A percentile compares a stretch with the other conserved stretches of the same genome.
Conservation (phyloP, 2,797 vertebrate species). For the Ispidina picta region DNA sequence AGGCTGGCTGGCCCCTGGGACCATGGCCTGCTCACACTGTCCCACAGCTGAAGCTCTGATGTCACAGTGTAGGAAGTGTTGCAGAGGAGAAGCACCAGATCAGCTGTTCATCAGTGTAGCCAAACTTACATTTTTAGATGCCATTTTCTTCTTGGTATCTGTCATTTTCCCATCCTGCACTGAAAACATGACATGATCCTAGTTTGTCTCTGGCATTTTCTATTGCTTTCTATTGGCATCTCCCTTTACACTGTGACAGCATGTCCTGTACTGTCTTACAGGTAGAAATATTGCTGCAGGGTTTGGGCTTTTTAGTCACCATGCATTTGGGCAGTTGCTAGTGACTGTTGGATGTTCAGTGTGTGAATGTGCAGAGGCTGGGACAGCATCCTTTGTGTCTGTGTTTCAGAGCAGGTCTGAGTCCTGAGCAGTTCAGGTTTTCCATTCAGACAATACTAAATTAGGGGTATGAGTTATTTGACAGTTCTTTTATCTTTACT, state of each 20-base stretch:
- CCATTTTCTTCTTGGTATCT: constrained; percentile 67
- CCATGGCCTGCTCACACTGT: background rate
- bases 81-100: background rate
- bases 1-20: background rate
- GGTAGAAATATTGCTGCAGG: constrained; percentile 1
- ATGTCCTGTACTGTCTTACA: background rate
- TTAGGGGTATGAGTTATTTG: constrained; percentile 53
- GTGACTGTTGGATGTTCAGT: background rate
- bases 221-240: constrained; percentile 25
- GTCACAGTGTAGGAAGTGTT: background rate
- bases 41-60: background rate
- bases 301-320: constrained; percentile 33
- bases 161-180: background rate
- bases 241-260: background rate
- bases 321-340: constrained; percentile 34
- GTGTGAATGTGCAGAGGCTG: constrained; percentile 11
- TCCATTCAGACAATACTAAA: background rate
- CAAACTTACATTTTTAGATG: constrained; percentile 13
- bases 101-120: background rate
- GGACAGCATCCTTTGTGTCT: constrained; percentile 16
- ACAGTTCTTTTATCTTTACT: constrained; percentile 64
- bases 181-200: constrained; percentile 28
- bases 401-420: constrained; percentile 49
- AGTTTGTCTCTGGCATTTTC: constrained; percentile 57
- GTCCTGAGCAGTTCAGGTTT: constrained; percentile 49